phyloP scores from a whole-genome alignment of 2,113 vertebrate species.

The Opisthocomus hoazin region DNA sequence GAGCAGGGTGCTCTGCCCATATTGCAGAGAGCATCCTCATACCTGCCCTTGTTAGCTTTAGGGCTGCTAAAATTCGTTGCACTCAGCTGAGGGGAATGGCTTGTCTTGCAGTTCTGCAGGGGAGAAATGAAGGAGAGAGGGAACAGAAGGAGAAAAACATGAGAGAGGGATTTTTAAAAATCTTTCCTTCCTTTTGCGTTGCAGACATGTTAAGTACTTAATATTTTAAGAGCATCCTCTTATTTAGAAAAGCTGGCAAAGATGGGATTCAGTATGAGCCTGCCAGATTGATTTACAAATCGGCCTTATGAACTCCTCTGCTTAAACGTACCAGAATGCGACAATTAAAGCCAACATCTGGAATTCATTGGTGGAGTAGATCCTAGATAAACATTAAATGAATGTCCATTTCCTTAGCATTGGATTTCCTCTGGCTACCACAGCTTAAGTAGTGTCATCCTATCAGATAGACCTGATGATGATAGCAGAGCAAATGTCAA shows the following conservation, averaged over 20 bases:
- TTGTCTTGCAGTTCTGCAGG: not conserved
- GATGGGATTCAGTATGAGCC: conserved; percentile 36
- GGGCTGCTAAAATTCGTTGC: not conserved
- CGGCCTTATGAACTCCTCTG: conserved; percentile 61
- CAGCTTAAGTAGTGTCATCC: conserved; percentile 56
- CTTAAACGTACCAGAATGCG: conserved; percentile 57
- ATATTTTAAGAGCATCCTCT: conserved; percentile 54
- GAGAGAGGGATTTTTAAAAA: not conserved
- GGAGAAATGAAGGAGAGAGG: not conserved
- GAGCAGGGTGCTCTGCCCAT: not conserved
- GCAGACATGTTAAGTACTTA: not conserved
- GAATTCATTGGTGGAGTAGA: conserved; percentile 75
- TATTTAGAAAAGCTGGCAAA: conserved; percentile 48
- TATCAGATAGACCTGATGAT: conserved; percentile 54
- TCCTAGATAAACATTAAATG: conserved; percentile 71
- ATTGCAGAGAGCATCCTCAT: not conserved
- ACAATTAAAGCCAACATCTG: conserved; percentile 82
- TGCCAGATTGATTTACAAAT: conserved; percentile 75
- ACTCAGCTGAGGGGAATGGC: not conserved
- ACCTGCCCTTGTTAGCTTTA: not conserved
- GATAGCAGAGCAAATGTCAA: conserved; percentile 60
- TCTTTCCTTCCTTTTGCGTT: not conserved
- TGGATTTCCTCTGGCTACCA: conserved; percentile 73
- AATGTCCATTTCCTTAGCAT: conserved; percentile 69
- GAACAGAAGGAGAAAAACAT: not conserved